Base-by-base conservation (phyloP, 2,113 vertebrate species). In the Cynoglossus semilaevis region DNA sequence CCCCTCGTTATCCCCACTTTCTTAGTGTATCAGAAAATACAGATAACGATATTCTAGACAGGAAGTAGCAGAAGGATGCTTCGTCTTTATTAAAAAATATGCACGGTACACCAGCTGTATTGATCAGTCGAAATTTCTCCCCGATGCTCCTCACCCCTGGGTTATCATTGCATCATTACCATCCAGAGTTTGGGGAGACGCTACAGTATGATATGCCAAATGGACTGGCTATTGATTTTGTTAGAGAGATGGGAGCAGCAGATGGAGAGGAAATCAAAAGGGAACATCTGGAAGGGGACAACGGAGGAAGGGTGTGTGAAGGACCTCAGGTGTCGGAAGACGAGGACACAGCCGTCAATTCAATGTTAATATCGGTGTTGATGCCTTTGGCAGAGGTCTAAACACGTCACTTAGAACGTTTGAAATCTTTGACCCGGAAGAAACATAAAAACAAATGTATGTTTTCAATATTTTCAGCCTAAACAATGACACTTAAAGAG, bases 131-230 rank as follows among this genome's bases (percentile, higher is more conserved):
- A 81, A 83, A 82, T 83, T 86, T 77, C 77, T 63, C 70, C 83
- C 81, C 80, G 46, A 35, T 29, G 69, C 51, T 64, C 62, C 70
- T 90, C 85, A 81, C 85, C 82, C 83, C 29, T 13, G 83, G 87
- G 88, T 91, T 90, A 92, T 91, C 90, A 83, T 84, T 74, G 68
- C 88, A 88, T 92, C 89, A 87, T 88, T 87, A 82, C 82, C 89
- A 88, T 90, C 87, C 85, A 85, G 86, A 87, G 85, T 86, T 83
- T 73, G 72, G 79, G 74, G 73, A 81, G 81, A 81, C 67, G 70
- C 76, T 71, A 77, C 81, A 53, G 85, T 83, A 81, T 83, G 90
- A 90, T 89, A 89, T 43, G 77, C 84, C 87, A 91, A 91, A 91
- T 91, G 89, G 89, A 87, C 74, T 81, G 49, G 51, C 54, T 88